Evolutionary conservation across 2,797 vertebrate species (phyloP).

Genomic region (Chelon auratus): DNA sequence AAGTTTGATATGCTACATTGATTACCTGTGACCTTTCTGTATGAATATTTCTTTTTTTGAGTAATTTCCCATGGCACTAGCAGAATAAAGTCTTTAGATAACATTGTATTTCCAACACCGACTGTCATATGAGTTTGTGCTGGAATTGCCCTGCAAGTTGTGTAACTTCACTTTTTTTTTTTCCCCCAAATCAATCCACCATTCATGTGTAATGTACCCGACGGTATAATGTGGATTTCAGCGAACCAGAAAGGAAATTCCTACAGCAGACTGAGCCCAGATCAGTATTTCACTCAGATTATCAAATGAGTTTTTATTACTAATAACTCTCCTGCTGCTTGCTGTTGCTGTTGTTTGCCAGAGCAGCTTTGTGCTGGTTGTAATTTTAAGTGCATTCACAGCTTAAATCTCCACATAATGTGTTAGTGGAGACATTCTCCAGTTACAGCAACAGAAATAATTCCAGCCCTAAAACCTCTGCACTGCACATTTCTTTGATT

Average conservation of each 20-base stretch:
- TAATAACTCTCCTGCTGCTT: constrained; percentile 30
- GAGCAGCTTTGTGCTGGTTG: constrained; percentile 11
- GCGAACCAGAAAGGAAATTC: background rate
- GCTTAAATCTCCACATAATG: constrained; percentile 42
- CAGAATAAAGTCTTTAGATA: constrained; percentile 16
- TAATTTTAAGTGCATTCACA: constrained; percentile 36
- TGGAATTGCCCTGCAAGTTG: constrained; percentile 5
- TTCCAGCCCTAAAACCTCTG: constrained; percentile 13
- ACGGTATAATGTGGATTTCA: constrained; percentile 20
- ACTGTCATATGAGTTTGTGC: constrained; percentile 14
- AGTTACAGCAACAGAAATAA: constrained; percentile 24
- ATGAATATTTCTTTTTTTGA: constrained; percentile 2
- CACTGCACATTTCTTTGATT: constrained; percentile 41
- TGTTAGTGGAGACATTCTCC: constrained; percentile 12
- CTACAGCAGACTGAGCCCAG: constrained; percentile 4
- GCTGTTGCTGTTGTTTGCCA: constrained; percentile 32
- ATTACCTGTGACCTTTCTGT: constrained; percentile 44
- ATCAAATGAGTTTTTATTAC: constrained; percentile 37
- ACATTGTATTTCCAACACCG: constrained; percentile 2
- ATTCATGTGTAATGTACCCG: constrained; percentile 21
- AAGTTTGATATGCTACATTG: constrained; percentile 6
- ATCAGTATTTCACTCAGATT: constrained; percentile 27
- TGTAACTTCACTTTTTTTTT: background rate
- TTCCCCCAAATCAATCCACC: constrained; percentile 5
- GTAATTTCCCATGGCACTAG: constrained; percentile 33